A percentile compares a stretch with the other conserved stretches of the same genome.
These are phyloP conservation scores for Cephalopterus ornatus DNA, from an alignment of 2,113 vertebrate genomes.

Conservation along the genomic window DNA sequence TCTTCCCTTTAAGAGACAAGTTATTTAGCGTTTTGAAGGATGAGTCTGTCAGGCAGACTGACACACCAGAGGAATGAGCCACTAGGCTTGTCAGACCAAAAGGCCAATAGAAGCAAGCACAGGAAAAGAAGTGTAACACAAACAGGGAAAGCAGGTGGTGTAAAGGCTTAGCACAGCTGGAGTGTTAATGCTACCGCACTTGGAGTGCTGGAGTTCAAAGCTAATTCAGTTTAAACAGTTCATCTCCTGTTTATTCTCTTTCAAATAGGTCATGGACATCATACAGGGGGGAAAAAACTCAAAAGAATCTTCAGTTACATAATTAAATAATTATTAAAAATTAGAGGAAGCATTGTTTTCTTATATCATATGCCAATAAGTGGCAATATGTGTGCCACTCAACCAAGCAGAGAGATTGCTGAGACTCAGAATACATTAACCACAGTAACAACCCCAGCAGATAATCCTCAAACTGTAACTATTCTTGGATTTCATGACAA, in stretches of 20 bases:
- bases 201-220: not conserved
- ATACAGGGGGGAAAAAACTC: not conserved
- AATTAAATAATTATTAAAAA: not conserved
- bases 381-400: not conserved
- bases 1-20: slow-evolving; percentile 1
- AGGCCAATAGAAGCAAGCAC: not conserved
- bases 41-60: not conserved
- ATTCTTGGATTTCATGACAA: not conserved
- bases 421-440: not conserved
- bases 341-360: not conserved
- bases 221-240: not conserved
- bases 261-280: not conserved
- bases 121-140: slow-evolving; percentile 41
- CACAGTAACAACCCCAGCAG: not conserved
- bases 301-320: not conserved
- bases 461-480: not conserved
- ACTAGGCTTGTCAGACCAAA: not conserved
- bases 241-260: not conserved
- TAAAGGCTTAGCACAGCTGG: slow-evolving; percentile 56
- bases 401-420: not conserved
- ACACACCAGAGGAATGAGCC: not conserved
- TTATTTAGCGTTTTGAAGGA: not conserved
- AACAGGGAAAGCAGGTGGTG: slow-evolving; percentile 44
- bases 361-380: not conserved
- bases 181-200: slow-evolving; percentile 52